Evolutionary conservation across 2,888 invertebrate species (phyloP), one percentile per base, ranked within the genome.

Genomic region (Torymus aiolomorphi): DNA sequence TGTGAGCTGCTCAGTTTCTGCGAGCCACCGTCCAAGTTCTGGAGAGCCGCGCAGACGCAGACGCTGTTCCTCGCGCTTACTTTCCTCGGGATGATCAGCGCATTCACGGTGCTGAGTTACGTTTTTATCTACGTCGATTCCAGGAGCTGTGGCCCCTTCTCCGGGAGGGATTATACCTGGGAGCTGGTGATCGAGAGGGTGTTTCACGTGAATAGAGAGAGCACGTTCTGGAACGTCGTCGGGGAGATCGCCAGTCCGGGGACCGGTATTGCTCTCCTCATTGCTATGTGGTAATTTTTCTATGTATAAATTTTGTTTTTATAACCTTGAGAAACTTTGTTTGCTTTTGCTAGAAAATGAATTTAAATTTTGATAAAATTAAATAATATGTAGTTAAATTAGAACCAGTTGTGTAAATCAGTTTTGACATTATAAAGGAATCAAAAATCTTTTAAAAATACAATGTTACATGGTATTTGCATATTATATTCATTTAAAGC

Each of bases 21-120:
- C 86, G 93, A 93, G 86, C 95, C 95, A 0, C 94, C 95, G 0
- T 92, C 91, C 8, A 92, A 92, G 83, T 91, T 93, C 0, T 95
- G 94, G 94, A 89, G 93, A 74, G 95, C 95, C 1, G 93, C 96
- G 14, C 95, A 95, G 87, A 95, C 95, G 0, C 94, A 96, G 86
- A 96, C 96, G 0, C 92, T 95, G 76, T 94, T 96, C 84, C 92
- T 94, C 83, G 93, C 94, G 86, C 91, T 95, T 83, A 93, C 94
- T 2, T 94, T 95, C 80, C 86, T 95, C 70, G 94, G 94, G 0
- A 91, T 95, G 67, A 91, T 95, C 82, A 91, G 92, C 0, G 92
- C 94, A 0, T 88, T 94, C 10, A 92, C 93, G 20, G 91, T 91
- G 0, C 87, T 94, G 61, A 94, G 94, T n/a, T 94, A 94, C 16